Conservation (phyloP, 2,113 vertebrate genomes). For the Lipophrys pholis region DNA sequence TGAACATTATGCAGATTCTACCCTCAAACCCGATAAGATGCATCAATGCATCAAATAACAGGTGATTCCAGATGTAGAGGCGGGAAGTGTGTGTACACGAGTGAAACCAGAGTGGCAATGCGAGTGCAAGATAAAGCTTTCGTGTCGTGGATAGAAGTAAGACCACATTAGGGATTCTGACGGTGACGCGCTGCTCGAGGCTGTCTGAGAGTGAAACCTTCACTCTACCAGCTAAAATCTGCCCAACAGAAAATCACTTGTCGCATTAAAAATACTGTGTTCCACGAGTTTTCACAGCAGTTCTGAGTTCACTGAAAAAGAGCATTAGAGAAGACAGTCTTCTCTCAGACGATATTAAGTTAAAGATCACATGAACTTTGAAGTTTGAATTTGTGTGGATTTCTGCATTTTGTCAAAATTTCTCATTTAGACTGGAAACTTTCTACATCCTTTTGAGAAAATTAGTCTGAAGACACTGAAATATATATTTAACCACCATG, state of each 20-base stretch:
- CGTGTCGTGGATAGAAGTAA: slow-evolving; percentile 21
- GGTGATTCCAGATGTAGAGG: not conserved
- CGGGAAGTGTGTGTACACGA: not conserved
- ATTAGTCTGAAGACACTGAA: no score
- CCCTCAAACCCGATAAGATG: not conserved
- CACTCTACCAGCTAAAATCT: not conserved
- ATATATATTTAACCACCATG: no score
- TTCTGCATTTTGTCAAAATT: no score
- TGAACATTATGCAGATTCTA: not conserved
- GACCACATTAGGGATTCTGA: not conserved
- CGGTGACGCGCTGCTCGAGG: not conserved
- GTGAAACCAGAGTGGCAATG: not conserved
- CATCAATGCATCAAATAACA: not conserved
- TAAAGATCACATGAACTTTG: not conserved
- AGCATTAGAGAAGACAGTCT: not conserved
- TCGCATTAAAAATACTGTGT: not conserved
- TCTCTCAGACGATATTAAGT: not conserved
- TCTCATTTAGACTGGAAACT: no score
- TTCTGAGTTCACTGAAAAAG: not conserved
- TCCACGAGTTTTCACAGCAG: not conserved
- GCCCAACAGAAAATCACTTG: no score
- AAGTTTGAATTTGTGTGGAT: no score
- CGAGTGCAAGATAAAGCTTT: slow-evolving; percentile 1
- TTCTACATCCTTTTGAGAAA: no score
- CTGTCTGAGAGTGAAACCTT: not conserved